Percentiles rank a stretch among this genome's conserved stretches.
These are phyloP conservation scores for Atrichornis clamosus DNA, from an alignment of 2,113 vertebrate genomes.

Conservation along the genomic window DNA sequence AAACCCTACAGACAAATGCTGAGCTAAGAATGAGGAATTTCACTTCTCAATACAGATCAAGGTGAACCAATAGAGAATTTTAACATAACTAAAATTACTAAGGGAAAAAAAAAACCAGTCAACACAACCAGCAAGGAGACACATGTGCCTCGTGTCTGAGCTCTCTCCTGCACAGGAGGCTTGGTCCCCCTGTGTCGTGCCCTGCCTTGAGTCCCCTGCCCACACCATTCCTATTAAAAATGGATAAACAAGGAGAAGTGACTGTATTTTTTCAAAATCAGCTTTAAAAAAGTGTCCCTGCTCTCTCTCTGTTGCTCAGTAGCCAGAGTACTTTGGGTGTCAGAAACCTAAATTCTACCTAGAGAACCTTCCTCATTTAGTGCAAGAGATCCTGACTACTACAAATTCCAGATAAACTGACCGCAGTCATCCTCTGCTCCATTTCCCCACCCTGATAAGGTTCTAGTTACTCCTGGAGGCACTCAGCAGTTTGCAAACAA, in stretches of 20 bases:
- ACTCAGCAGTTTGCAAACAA: neutral
- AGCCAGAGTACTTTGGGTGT: neutral
- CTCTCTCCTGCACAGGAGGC: neutral
- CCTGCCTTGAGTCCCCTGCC: neutral
- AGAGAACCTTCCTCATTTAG: neutral
- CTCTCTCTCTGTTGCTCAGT: neutral
- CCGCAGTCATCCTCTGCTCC: neutral
- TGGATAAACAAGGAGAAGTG: neutral
- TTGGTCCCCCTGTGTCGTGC: rapidly evolving
- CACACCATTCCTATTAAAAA: neutral
- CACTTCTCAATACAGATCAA: neutral
- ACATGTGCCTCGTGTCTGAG: rapidly evolving
- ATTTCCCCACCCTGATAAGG: neutral
- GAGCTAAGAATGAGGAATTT: neutral
- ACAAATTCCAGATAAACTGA: neutral
- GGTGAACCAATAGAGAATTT: neutral
- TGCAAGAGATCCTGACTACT: neutral
- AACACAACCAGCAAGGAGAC: neutral
- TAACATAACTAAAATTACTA: neutral
- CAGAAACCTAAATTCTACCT: neutral
- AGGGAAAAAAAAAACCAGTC: neutral
- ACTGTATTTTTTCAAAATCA: neutral
- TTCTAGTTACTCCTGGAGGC: neutral
- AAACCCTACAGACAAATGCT: neutral
- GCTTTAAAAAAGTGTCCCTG: neutral